Percentiles rank a stretch among this genome's conserved stretches.
These are phyloP conservation scores for Ispidina lecontei DNA, from an alignment of 2,797 vertebrate genomes.

Conservation along the genomic window DNA sequence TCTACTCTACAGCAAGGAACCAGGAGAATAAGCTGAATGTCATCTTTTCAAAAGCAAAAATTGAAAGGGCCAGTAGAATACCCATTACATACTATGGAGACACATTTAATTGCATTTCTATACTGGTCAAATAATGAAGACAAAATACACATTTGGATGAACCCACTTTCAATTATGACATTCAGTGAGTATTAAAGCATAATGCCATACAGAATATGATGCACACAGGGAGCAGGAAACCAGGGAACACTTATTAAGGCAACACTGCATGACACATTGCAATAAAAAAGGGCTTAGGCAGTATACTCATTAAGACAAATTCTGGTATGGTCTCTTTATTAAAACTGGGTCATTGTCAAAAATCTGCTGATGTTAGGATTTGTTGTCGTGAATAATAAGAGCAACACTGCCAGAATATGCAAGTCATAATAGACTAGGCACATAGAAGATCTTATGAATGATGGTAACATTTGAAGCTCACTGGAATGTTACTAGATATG, in stretches of 20 bases:
- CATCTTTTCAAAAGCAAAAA: constrained; percentile 3
- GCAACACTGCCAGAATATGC: constrained; percentile 26
- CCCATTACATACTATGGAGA: background rate
- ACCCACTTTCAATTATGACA: background rate
- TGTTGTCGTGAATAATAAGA: constrained; percentile 60
- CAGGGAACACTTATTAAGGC: background rate
- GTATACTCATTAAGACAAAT: background rate
- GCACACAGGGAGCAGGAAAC: background rate
- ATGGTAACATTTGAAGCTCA: constrained; percentile 45
- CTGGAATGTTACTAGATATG: constrained; percentile 57
- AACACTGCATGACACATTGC: background rate
- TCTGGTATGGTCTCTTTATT: constrained; percentile 1
- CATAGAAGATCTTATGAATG: constrained; percentile 55
- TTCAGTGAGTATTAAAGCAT: background rate
- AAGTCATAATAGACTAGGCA: constrained; percentile 55
- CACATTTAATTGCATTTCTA: background rate
- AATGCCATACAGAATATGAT: background rate
- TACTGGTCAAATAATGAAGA: background rate
- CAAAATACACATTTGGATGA: background rate
- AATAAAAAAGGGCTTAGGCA: constrained; percentile 5
- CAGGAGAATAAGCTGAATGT: background rate
- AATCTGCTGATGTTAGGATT: constrained; percentile 47
- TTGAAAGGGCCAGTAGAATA: background rate
- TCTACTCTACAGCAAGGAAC: background rate
- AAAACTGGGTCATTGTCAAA: constrained; percentile 43